Percentiles rank a stretch among this genome's conserved stretches.
Conservation (phyloP, 2,797 vertebrate genomes). For the Meda fulgida region DNA sequence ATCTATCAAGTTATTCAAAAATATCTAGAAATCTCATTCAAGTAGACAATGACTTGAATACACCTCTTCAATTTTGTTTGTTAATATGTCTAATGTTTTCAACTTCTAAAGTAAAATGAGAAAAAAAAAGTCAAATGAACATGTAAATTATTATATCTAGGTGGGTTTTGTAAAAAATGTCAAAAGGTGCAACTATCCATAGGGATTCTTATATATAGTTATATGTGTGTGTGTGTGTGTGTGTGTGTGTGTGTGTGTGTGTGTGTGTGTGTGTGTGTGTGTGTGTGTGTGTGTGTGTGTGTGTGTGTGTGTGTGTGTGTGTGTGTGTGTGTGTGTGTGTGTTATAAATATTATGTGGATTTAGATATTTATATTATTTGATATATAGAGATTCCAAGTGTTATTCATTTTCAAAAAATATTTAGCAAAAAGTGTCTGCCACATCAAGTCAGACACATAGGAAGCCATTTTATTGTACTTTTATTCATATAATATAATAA, state of each 20-base stretch:
- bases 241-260: too few relatives aligned
- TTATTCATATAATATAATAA: too few relatives aligned
- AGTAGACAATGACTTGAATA: slow-evolving; percentile 15
- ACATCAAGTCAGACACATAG: not conserved
- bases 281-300: too few relatives aligned
- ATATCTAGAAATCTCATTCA: slow-evolving; percentile 8
- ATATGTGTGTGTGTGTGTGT: too few relatives aligned
- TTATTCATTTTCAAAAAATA: not conserved
- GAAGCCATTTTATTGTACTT: too few relatives aligned
- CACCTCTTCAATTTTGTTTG: not conserved
- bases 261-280: too few relatives aligned
- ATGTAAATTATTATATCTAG: not conserved
- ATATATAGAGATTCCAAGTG: not conserved
- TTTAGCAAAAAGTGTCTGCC: not conserved
- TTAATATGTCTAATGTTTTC: not conserved
- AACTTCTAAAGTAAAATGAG: not conserved
- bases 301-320: too few relatives aligned
- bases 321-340: too few relatives aligned
- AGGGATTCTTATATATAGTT: too few relatives aligned
- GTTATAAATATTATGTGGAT: not conserved
- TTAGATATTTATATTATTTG: not conserved
- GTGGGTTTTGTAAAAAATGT: not conserved
- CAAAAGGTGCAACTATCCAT: not conserved
- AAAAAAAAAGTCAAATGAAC: not conserved
- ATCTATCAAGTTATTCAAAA: not conserved